Conservation (phyloP, 2,888 invertebrate genomes). For the Julus scandinavius region DNA sequence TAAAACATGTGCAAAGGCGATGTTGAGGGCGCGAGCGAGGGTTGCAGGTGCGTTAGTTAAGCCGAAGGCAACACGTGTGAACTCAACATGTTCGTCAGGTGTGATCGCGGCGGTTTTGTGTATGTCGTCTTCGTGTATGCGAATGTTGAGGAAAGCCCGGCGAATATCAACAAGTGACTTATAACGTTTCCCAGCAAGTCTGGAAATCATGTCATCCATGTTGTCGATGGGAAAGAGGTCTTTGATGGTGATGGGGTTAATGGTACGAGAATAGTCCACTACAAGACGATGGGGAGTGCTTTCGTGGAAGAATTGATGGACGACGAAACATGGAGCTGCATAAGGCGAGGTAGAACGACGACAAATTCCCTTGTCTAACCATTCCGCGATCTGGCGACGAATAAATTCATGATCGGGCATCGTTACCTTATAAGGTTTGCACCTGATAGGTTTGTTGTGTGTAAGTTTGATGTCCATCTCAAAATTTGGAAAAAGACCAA, state of each 20-base stretch:
- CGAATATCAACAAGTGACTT: not conserved
- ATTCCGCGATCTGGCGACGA: not conserved
- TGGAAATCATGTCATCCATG: slow-evolving; percentile 45
- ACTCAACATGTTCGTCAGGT: slow-evolving; percentile 31
- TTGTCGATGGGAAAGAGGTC: slow-evolving; percentile 49
- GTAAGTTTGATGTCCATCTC: slow-evolving; percentile 36
- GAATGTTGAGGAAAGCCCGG: slow-evolving; percentile 14
- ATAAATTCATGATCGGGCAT: not conserved
- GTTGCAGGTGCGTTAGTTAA: slow-evolving; percentile 43
- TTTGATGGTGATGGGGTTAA: not conserved
- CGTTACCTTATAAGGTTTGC: not conserved
- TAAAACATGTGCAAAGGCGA: not conserved
- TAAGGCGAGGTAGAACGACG: slow-evolving; percentile 40
- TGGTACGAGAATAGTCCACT: not conserved
- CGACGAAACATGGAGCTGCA: slow-evolving; percentile 28
- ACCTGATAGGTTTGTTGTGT: not conserved
- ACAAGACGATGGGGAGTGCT: not conserved
- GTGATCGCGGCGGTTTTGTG: slow-evolving; percentile 47
- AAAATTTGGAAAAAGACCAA: not conserved
- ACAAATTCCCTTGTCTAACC: not conserved
- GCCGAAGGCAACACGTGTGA: not conserved
- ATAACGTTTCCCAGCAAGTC: not conserved
- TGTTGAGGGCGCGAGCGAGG: not conserved
- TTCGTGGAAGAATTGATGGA: not conserved
- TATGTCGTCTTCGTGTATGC: slow-evolving; percentile 44